Conservation (phyloP, 2,113 vertebrate genomes). For the Phyllopteryx taeniolatus region DNA sequence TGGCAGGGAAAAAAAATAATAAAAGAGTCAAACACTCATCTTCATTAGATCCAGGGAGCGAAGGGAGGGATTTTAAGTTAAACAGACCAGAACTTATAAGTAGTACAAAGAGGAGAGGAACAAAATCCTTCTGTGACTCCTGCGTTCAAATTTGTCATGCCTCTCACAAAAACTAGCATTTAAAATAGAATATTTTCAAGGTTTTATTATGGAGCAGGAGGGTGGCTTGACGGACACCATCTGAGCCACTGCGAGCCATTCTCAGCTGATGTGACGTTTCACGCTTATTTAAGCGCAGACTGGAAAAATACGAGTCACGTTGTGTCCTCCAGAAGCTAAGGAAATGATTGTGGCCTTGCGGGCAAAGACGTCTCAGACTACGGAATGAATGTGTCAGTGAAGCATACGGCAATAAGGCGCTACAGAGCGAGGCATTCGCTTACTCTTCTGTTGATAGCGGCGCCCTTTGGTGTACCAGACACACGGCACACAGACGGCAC, state of each 20-base stretch:
- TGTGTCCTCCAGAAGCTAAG: slow-evolving; percentile 53
- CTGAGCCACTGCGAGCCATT: slow-evolving; percentile 45
- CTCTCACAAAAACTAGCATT: slow-evolving; percentile 37
- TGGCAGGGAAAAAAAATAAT: slow-evolving; percentile 21
- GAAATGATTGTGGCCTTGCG: slow-evolving; percentile 55
- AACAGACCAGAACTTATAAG: slow-evolving; percentile 57
- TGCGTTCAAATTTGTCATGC: slow-evolving; percentile 41
- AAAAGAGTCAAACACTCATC: slow-evolving; percentile 48
- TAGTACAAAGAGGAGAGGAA: slow-evolving; percentile 25
- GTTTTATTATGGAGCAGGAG: slow-evolving; percentile 27
- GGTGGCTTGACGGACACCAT: slow-evolving; percentile 26
- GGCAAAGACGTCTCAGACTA: slow-evolving; percentile 48
- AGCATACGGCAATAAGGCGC: slow-evolving; percentile 57
- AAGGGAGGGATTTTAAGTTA: slow-evolving; percentile 26
- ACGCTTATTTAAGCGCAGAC: slow-evolving; percentile 72
- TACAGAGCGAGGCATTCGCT: slow-evolving; percentile 47
- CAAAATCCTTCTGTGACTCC: slow-evolving; percentile 45
- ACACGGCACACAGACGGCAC: slow-evolving; percentile 11
- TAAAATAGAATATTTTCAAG: slow-evolving; percentile 34
- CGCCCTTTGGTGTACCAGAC: slow-evolving; percentile 41
- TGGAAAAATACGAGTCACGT: slow-evolving; percentile 56
- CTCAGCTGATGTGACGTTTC: slow-evolving; percentile 66
- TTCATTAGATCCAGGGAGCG: slow-evolving; percentile 49
- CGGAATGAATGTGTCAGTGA: slow-evolving; percentile 59
- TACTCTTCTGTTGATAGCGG: slow-evolving; percentile 42